Evolutionary conservation across 1,140 invertebrate species (phyloP).

Genomic region (Cotesia vestalis): DNA sequence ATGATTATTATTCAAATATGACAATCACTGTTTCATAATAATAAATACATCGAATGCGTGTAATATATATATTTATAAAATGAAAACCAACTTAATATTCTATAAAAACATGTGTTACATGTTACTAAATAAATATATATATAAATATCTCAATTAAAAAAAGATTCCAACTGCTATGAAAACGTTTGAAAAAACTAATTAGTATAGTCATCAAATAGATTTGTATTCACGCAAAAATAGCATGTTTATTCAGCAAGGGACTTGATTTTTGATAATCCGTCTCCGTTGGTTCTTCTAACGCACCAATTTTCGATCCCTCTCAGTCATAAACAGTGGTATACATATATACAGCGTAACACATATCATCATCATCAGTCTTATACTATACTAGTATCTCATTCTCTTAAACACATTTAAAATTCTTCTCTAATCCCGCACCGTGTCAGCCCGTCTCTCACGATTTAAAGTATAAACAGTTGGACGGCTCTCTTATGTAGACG

Average conservation of each 20-base stretch:
- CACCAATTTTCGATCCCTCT: not conserved
- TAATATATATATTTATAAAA: no score
- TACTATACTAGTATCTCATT: constrained; percentile 6
- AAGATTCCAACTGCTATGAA: not conserved
- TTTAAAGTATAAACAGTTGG: constrained; percentile 33
- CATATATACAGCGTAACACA: no score
- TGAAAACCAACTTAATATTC: no score
- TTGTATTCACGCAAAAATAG: constrained; percentile 34
- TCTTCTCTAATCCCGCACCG: not conserved
- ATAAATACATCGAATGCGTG: no score
- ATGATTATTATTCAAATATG: no score
- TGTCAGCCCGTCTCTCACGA: constrained; percentile 20
- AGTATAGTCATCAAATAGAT: constrained; percentile 31
- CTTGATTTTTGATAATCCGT: not conserved
- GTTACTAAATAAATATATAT: no score
- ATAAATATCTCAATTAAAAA: no score
- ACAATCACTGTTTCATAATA: no score
- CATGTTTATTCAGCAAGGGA: constrained; percentile 38
- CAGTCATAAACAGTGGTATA: not conserved
- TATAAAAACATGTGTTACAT: no score
- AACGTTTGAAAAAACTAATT: constrained; percentile 56
- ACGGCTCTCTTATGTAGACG: constrained; percentile 11
- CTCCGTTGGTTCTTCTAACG: not conserved
- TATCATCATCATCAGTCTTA: no score
- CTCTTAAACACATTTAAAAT: not conserved